phyloP scores from a whole-genome alignment of 1,140 invertebrate genomes.

The Kradibia gibbosae region DNA sequence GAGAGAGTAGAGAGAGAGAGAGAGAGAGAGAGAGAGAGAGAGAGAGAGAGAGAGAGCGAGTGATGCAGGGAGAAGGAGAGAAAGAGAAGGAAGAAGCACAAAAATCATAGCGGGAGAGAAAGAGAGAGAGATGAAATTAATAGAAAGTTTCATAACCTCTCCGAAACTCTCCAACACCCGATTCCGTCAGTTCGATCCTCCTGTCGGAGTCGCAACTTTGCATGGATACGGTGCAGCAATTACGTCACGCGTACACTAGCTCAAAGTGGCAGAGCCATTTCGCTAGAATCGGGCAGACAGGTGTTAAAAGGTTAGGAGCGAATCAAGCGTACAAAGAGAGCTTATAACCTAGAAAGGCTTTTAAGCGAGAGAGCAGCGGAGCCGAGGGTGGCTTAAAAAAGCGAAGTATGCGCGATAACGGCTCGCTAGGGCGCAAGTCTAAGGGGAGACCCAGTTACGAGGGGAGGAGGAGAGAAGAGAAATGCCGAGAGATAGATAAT shows the following conservation, averaged over 20 bases:
- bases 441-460: not conserved
- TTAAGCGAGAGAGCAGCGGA: not conserved
- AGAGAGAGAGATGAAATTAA: not conserved
- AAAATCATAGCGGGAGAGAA: not conserved
- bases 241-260: not conserved
- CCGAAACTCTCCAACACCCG: conserved; percentile 14
- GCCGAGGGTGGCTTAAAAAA: too few species aligned
- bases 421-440: not conserved
- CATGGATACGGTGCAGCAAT: not conserved
- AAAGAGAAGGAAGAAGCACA: not conserved
- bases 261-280: not conserved
- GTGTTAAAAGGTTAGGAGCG: conserved; percentile 35
- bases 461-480: not conserved
- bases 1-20: not conserved
- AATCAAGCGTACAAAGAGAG: not conserved
- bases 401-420: not conserved
- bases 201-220: not conserved
- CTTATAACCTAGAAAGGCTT: not conserved
- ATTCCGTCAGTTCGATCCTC: not conserved
- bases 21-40: not conserved
- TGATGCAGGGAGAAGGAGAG: not conserved
- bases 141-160: conserved; percentile 37
- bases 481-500: conserved; percentile 6
- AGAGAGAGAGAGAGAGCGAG: conserved; percentile 14
- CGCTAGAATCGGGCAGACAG: not conserved